Conservation (phyloP, 2,888 invertebrate species). For the Amaurobius ferox region DNA sequence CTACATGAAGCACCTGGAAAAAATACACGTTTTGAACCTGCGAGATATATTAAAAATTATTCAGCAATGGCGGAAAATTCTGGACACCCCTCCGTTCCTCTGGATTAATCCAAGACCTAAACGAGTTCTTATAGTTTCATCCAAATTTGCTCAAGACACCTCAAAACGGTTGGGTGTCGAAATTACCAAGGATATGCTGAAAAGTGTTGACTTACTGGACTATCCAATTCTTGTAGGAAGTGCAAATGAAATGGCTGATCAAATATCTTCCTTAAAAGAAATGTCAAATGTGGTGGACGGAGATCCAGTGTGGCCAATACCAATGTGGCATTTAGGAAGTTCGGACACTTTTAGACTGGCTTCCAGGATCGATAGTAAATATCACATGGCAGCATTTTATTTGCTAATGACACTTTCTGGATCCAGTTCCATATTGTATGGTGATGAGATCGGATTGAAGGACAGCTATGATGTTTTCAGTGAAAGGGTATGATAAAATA, state of each 20-base stretch:
- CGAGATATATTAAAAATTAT: slow-evolving; percentile 80
- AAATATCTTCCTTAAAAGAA: slow-evolving; percentile 9
- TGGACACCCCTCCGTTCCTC: slow-evolving; percentile 67
- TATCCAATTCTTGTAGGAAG: slow-evolving; percentile 50
- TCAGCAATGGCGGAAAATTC: slow-evolving; percentile 75
- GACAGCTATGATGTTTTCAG: slow-evolving; percentile 76
- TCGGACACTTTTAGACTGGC: slow-evolving; percentile 68
- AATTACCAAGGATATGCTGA: background rate
- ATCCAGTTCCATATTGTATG: slow-evolving; percentile 91
- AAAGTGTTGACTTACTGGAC: slow-evolving; percentile 55
- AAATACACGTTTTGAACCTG: slow-evolving; percentile 78
- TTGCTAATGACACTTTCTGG: slow-evolving; percentile 90
- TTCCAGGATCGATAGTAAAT: slow-evolving; percentile 58
- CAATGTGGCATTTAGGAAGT: slow-evolving; percentile 81
- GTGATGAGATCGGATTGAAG: slow-evolving; percentile 89
- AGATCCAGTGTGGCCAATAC: slow-evolving; percentile 85
- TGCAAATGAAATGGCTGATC: slow-evolving; percentile 32
- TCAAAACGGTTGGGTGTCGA: background rate
- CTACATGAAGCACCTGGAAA: slow-evolving; percentile 88
- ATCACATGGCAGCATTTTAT: slow-evolving; percentile 81
- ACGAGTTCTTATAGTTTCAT: slow-evolving; percentile 73
- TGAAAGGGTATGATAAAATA: slow-evolving; percentile 60
- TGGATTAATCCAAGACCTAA: background rate
- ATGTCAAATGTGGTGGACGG: slow-evolving; percentile 18
- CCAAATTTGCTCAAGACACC: slow-evolving; percentile 33